phyloP scores from a whole-genome alignment of 2,113 vertebrate species.

The Parus major region DNA sequence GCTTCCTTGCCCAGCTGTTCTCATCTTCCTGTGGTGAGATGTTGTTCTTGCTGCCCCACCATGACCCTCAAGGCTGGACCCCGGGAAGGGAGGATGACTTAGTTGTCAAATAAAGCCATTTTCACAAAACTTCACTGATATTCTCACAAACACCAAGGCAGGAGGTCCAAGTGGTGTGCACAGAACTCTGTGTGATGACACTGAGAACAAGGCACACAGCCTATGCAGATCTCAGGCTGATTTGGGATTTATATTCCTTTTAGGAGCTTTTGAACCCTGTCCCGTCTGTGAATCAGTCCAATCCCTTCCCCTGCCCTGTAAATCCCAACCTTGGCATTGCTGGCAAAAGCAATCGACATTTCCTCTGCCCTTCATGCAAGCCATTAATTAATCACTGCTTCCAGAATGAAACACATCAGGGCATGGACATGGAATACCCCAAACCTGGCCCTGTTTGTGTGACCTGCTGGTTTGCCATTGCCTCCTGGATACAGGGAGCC shows the following conservation, averaged over 20 bases:
- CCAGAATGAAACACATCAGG: neutral
- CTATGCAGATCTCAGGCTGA: neutral
- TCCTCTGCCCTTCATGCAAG: neutral
- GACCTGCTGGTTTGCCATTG: neutral
- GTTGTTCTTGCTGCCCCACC: fast-evolving
- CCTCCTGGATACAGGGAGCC: neutral
- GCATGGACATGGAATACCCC: too few relatives aligned
- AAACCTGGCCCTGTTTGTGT: too few relatives aligned
- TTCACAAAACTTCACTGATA: neutral
- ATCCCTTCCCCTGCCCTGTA: neutral
- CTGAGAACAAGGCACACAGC: neutral
- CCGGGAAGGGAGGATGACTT: fast-evolving
- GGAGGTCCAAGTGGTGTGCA: neutral
- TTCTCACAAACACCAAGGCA: neutral
- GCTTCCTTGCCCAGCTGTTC: neutral
- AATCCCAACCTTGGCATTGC: fast-evolving
- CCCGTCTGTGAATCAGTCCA: neutral
- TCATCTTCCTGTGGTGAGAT: fast-evolving
- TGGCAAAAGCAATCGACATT: neutral
- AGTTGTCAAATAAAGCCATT: neutral
- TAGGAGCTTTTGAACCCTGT: neutral
- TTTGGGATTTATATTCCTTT: neutral
- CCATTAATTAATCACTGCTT: neutral
- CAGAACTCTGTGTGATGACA: neutral
- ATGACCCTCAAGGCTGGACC: fast-evolving